Base-by-base conservation (phyloP, 2,888 invertebrate species). In the Drosophila trichaetosa region DNA sequence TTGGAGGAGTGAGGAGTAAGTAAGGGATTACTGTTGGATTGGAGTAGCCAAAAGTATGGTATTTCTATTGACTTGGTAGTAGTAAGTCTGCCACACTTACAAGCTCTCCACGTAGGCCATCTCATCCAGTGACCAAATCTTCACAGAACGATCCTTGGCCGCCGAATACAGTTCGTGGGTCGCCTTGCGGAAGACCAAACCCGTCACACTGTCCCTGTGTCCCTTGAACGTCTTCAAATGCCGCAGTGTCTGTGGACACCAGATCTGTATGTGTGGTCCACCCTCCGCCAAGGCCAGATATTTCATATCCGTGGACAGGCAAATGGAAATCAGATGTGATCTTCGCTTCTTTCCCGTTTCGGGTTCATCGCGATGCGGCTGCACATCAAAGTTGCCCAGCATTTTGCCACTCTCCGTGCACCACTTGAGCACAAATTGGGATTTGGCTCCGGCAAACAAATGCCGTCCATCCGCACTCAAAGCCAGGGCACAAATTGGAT, bases 71-170 rank as follows among this genome's bases (percentile, higher is more conserved):
- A 8, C 24, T 46, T 24, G 13, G 4, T 46, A 24, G 24, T 16
- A 8, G 16, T 8, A 46, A 36, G 13, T 10, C 5, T 2, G 11
- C 0, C 6, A 46, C 16, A 87, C 93, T 91, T 79, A 97, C 94
- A 99, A 94, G 61, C 98, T 97, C 94, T 99, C 99, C 13, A 99
- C 97, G 93, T 98, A 99, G 2, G 97, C 96, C 97, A 98, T 97
- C 93, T 99, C 99, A 94, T 98, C 97, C 63, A 99, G 94, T 79
- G 97, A 97, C 99, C 99, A 99, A 67, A 98, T 96, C 94, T 98
- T 98, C 0, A 99, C 96, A 21, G 96, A 95, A 79, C 96, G 94
- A 91, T 97, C 97, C 91, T 95, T 95, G 70, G 96, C 96, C 4
- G 95, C 95, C 0, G 97, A 96, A 91, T 96, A 99, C 69, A 99